A percentile compares a stretch with the other conserved stretches of the same genome.
These are phyloP conservation scores for Colistium nudipinnis DNA, from an alignment of 2,113 vertebrate species.

Conservation along the genomic window DNA sequence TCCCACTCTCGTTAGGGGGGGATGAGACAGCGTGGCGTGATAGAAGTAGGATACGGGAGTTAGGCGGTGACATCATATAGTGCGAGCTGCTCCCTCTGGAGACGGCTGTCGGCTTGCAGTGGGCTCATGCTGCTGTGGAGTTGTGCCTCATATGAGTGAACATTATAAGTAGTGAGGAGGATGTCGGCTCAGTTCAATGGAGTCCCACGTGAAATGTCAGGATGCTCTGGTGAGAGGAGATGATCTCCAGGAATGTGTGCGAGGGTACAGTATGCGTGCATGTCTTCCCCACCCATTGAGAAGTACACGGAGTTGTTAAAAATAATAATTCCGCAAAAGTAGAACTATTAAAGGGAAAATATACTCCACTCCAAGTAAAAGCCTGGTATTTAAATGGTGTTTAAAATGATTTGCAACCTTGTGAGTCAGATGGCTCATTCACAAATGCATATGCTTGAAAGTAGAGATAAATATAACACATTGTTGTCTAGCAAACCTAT, in stretches of 20 bases:
- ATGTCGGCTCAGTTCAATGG: slow-evolving; percentile 56
- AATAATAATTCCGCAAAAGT: background rate
- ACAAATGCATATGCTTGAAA: background rate
- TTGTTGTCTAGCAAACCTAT: background rate
- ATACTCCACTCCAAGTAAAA: background rate
- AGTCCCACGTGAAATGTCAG: slow-evolving; percentile 54
- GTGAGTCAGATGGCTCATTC: background rate
- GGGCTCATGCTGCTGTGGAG: slow-evolving; percentile 43
- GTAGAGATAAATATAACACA: background rate
- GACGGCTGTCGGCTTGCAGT: slow-evolving; percentile 57
- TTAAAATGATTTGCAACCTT: background rate
- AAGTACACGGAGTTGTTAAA: background rate
- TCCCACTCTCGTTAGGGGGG: slow-evolving; percentile 45
- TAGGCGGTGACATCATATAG: slow-evolving; percentile 51
- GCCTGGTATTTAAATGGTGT: background rate
- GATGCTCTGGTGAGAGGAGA: slow-evolving; percentile 47
- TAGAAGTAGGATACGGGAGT: slow-evolving; percentile 31
- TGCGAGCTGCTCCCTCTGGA: slow-evolving; percentile 55
- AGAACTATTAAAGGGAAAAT: background rate
- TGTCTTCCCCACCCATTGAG: background rate
- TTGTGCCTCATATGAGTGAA: slow-evolving; percentile 58
- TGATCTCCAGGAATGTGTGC: slow-evolving; percentile 36
- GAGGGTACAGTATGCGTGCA: background rate
- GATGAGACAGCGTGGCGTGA: slow-evolving; percentile 36
- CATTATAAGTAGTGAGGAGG: slow-evolving; percentile 66